Base-by-base conservation (phyloP, 2,888 invertebrate species). In the Miltochrista miniata region DNA sequence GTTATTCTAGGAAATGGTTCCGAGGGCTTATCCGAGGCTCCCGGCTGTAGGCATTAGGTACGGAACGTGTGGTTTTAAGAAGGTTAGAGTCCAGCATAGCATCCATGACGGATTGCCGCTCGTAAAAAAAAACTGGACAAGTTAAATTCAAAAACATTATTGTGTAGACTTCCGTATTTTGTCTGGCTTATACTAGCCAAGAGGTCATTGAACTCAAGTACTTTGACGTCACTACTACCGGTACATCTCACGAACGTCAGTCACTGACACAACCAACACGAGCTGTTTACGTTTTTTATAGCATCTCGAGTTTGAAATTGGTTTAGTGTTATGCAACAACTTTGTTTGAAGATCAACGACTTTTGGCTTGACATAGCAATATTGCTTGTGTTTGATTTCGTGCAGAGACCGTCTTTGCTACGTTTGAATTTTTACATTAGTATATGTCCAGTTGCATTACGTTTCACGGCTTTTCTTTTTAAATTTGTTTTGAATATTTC, bases 251-350 rank as follows among this genome's bases (percentile, higher is more conserved):
- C 36, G 53, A 51, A 45, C 48, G 53, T 36, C 45, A 34, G 12
- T 44, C 44, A 35, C 51, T 45, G 59, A 54, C 41, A 40, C 40
- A 45, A 45, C 37, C 39, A 59, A 48, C 57, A 56, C 56, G 37
- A 34, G 47, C 57, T 82, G 82, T 83, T 81, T 83, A 82, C 72
- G 64, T 81, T 83, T 82, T 81, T 83, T 83, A 63, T 67, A 54
- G 54, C 67, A 54, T 59, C 63, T 64, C 48, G 54, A 58, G 1
- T 59, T 56, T 54, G 57, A 54, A 61, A 57, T 64, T 61, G 51
- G 59, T 56, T 54, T 51, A 56, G 52, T 59, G 43, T 75, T 75
- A 63, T 54, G 59, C 57, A 70, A 69, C 59, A 51, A 36, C 56
- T 56, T 46, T 62, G 5, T n/a, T 45, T 51, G 45, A 58, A 68